phyloP scores from a whole-genome alignment of 1,140 invertebrate genomes.

The Adoxophyes honmai region DNA sequence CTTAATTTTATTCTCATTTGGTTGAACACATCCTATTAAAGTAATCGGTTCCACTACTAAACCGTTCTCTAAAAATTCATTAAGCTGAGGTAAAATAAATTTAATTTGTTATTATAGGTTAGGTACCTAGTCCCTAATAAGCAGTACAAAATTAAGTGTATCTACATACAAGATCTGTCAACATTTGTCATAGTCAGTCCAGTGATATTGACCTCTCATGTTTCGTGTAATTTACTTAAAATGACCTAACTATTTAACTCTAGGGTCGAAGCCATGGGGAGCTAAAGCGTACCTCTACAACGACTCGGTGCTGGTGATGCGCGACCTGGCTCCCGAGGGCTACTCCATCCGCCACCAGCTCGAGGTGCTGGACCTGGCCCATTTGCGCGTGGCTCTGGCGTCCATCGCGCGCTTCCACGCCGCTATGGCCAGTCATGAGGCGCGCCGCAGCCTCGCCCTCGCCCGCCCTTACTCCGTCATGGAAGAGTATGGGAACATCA shows the following conservation, averaged over 20 bases:
- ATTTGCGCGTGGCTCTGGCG: conserved; percentile 28
- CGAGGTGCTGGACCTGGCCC: conserved; percentile 37
- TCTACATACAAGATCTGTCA: no score
- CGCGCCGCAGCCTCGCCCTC: conserved; percentile 24
- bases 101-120: no score
- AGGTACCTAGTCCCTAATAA: no score
- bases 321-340: conserved; percentile 39
- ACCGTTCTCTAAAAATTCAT: no score
- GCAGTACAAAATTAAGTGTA: no score
- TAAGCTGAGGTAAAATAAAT: no score
- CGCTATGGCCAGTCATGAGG: conserved; percentile 42
- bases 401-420: conserved; percentile 59
- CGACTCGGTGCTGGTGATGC: conserved; percentile 48
- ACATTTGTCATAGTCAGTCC: no score
- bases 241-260: conserved; percentile 17
- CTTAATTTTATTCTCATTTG: no score
- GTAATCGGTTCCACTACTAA: no score
- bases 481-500: conserved; percentile 28
- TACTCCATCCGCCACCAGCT: conserved; percentile 30
- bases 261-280: conserved; percentile 43
- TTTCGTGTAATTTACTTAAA: not conserved
- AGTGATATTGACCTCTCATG: not conserved
- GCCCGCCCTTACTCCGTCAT: conserved; percentile 24
- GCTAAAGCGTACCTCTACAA: conserved; percentile 41
- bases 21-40: no score